These are phyloP conservation scores for Andrena camellia DNA, from an alignment of 2,888 invertebrate genomes.

Conservation along the genomic window DNA sequence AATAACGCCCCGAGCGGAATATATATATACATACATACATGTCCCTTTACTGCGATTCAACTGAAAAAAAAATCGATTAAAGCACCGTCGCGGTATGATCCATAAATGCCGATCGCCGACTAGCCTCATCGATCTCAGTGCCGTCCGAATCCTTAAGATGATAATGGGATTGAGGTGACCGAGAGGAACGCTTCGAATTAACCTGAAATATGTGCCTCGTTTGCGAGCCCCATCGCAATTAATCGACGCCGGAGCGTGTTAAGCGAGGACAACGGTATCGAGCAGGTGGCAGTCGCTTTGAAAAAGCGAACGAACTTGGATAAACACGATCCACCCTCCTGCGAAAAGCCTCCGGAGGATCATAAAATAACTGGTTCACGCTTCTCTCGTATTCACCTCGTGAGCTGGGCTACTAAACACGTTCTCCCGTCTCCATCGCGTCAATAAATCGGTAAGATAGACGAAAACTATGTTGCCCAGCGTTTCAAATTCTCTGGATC, in stretches of 20 bases:
- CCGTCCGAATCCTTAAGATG: slow-evolving; percentile 28
- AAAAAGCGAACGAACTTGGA: slow-evolving; percentile 44
- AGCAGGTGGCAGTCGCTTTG: slow-evolving; percentile 40
- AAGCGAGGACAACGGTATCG: slow-evolving; percentile 10
- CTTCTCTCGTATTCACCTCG: slow-evolving; percentile 55
- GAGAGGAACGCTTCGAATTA: slow-evolving; percentile 8
- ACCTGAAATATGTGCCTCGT: slow-evolving; percentile 24
- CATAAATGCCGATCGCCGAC: slow-evolving; percentile 37
- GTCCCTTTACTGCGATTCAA: slow-evolving; percentile 31
- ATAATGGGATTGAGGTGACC: slow-evolving; percentile 25
- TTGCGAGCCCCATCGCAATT: not conserved
- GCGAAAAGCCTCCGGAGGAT: slow-evolving; percentile 52
- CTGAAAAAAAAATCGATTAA: slow-evolving; percentile 46
- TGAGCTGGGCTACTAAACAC: slow-evolving; percentile 44
- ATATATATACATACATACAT: slow-evolving; percentile 9
- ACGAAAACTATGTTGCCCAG: not conserved
- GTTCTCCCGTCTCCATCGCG: slow-evolving; percentile 23
- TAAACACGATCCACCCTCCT: slow-evolving; percentile 56
- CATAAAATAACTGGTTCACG: slow-evolving; percentile 64
- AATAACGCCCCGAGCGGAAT: slow-evolving; percentile 53
- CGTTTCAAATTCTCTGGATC: not conserved
- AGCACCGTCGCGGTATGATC: slow-evolving; percentile 36
- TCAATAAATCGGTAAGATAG: slow-evolving; percentile 9
- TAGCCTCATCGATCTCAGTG: slow-evolving; percentile 23
- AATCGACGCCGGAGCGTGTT: not conserved